Evolutionary conservation across 1,140 invertebrate genomes (phyloP), one percentile per base, ranked within the genome.

Genomic region (Scylla paramamosain): DNA sequence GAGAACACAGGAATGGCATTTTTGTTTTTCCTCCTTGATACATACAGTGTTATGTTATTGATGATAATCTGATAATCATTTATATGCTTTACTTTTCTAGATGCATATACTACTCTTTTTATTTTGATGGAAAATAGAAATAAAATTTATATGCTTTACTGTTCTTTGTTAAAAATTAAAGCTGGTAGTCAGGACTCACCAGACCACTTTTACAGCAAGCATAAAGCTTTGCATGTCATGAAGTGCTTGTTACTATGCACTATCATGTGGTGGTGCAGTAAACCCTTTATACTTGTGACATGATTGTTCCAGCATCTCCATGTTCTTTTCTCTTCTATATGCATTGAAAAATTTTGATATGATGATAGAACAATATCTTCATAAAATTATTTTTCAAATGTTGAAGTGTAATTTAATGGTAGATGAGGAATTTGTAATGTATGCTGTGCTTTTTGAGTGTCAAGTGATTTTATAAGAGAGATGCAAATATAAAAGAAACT

Each of bases 131-230:
- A 59, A 59, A 59, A 59, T 20, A 59, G 10, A 14, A 20, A 59
- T 59, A 59, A 59, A 12, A 20, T 12, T 59, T 8, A 77, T 77
- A 7, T 77, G 67, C 67, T 77, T 77, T n/a, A 91, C n/a, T 48
- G 12, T 48, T 91, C 25, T 91, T n/a, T 29, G 59, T 59, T 4
- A 31, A 29, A 16, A 77, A 77, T 77, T 20, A 0, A n/a, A 77
- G 25, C 67, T 77, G 67, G 67, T 77, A 59, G 67, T n/a, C 67
- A n/a, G 67, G 67, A 77, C 67, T 77, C n/a, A 77, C 67, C 67
- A 77, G 67, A 77, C 0, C 67, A 77, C 52, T 39, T 59, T 59
- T 20, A 59, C 52, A n/a, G 67, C 67, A 25, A n/a, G 67, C 67
- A n/a, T 0, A n/a, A 77, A 77, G 67, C 67, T 77, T 77, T 77